Evolutionary conservation across 2,888 invertebrate species (phyloP), one percentile per base, ranked within the genome.

Genomic region (Geotrupes spiniger): DNA sequence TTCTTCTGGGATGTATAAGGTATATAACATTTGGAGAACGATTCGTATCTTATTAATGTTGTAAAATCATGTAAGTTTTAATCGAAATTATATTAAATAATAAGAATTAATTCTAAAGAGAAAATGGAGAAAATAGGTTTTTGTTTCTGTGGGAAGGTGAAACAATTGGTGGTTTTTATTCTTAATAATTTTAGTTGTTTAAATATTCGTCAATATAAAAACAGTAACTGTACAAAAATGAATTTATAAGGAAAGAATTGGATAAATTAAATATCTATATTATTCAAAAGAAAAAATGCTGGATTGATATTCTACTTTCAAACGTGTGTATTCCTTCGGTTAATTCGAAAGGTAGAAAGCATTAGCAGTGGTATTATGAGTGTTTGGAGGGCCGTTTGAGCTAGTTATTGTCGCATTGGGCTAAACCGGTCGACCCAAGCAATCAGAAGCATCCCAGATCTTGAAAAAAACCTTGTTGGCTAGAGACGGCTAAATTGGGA

Each of bases 321-420:
- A 78, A 79, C 64, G 64, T 64, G 63, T 63, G 65, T 65, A 66
- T 66, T 68, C 66, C 69, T 65, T 63, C 64, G 68, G 69, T 68
- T 70, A 68, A 68, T 70, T 68, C 66, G 60, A 65, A 65, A 67
- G 68, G 68, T 66, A 65, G 69, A 65, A 68, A 68, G 79, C 80
- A 80, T 80, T 81, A 81, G 79, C 78, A 78, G 63, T 76, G 79
- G 80, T 77, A 80, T 81, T 81, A 81, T 80, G 79, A 80, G 81
- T 79, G 81, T 79, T 80, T 77, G 74, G 81, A 81, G 81, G 80
- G 80, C 80, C 78, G 80, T 81, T 81, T 78, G 76, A 78, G 76
- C 76, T 76, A 77, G 79, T 79, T 81, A 80, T 80, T 78, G 78
- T 78, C 79, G 79, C 70, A 65, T 76, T 75, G 80, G 79, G 70